phyloP scores from a whole-genome alignment of 2,888 invertebrate species.

The Macroteleia sp. region DNA sequence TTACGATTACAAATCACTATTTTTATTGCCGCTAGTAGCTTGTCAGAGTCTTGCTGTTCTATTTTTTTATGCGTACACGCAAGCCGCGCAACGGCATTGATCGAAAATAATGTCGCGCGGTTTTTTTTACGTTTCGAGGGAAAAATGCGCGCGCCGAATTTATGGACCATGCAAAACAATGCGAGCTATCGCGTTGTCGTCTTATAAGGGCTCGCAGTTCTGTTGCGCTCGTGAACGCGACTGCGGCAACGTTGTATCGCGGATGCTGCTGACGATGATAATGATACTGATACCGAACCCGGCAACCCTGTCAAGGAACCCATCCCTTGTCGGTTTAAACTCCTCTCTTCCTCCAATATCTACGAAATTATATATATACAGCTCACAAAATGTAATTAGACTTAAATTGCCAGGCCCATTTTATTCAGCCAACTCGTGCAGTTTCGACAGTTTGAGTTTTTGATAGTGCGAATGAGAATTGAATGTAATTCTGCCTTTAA shows the following conservation, averaged over 20 bases:
- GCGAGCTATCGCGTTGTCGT: conserved; percentile 32
- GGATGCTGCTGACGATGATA: conserved; percentile 58
- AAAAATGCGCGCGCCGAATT: conserved; percentile 10
- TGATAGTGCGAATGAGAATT: conserved; percentile 23
- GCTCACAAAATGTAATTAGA: conserved; percentile 51
- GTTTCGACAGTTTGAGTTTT: conserved; percentile 8
- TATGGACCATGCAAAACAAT: conserved; percentile 41
- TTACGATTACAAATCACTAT: conserved; percentile 17
- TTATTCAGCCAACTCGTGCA: conserved; percentile 33
- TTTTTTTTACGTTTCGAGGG: background rate
- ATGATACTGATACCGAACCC: conserved; percentile 59
- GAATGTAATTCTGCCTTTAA: conserved; percentile 20
- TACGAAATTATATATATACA: conserved; percentile 54
- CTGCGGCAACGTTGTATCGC: conserved; percentile 56
- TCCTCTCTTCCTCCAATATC: conserved; percentile 40
- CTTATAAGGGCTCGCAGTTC: conserved; percentile 29
- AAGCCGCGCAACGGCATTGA: conserved; percentile 8
- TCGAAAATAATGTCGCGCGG: conserved; percentile 15
- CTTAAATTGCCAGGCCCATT: conserved; percentile 34
- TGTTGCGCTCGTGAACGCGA: conserved; percentile 24
- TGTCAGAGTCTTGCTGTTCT: background rate
- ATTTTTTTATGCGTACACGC: background rate
- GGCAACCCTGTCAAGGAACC: conserved; percentile 57
- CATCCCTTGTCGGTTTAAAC: conserved; percentile 44
- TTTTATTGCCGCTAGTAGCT: conserved; percentile 1